Percentiles rank a stretch among this genome's conserved stretches.
phyloP scores from a whole-genome alignment of 1,140 invertebrate genomes.

The Coelopa frigida region DNA sequence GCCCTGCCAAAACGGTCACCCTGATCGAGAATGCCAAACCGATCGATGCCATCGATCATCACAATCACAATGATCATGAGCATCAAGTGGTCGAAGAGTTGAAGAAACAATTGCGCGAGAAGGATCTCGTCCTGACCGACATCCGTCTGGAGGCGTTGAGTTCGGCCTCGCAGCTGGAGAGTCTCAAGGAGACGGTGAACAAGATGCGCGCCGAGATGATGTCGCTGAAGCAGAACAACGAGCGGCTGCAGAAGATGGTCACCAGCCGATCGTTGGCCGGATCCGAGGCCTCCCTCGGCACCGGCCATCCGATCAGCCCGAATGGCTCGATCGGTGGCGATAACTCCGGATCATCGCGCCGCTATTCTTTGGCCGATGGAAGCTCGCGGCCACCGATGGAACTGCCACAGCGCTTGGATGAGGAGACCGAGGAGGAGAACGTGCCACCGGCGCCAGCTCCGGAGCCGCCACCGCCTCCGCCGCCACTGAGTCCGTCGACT shows the following conservation, averaged over 20 bases:
- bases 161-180: constrained; percentile 93
- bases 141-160: constrained; percentile 91
- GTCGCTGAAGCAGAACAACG: constrained; percentile 93
- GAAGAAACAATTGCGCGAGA: constrained; percentile 87
- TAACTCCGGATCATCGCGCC: too few species aligned
- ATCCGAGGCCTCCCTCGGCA: constrained; percentile 67
- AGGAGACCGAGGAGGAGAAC: constrained; percentile 48
- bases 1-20: constrained; percentile 42
- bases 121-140: constrained; percentile 93
- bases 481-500: constrained; percentile 36
- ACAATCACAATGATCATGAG: too few species aligned
- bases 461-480: constrained; percentile 39
- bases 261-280: constrained; percentile 73
- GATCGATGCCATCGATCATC: constrained; percentile 40
- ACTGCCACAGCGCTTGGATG: constrained; percentile 47
- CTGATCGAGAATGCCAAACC: constrained; percentile 44
- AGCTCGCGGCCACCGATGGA: constrained; percentile 42
- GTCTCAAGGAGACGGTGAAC: constrained; percentile 89
- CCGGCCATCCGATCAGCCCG: constrained; percentile 54
- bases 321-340: constrained; percentile 43
- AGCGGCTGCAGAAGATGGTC: constrained; percentile 81
- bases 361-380: constrained; percentile 45
- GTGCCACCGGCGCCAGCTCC: constrained; percentile 45
- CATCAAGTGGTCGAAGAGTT: constrained; percentile 70
- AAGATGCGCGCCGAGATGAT: constrained; percentile 97